A percentile compares a stretch with the other conserved stretches of the same genome.
Evolutionary conservation across 2,113 vertebrate species (phyloP).

Genomic region (Oriolus oriolus): DNA sequence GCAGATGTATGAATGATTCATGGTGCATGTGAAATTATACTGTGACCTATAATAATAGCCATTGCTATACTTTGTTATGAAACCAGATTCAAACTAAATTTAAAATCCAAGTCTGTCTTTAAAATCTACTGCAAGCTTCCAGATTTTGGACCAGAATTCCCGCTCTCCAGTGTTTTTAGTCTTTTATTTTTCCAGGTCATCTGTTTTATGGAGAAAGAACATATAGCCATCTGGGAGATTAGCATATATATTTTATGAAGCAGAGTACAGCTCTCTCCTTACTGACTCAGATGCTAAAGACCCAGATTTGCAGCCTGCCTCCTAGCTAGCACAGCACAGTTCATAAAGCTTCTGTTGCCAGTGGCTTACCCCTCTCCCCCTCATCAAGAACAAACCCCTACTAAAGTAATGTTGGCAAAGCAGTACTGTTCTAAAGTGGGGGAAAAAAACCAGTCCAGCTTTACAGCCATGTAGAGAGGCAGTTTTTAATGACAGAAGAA

Average conservation of each 20-base stretch:
- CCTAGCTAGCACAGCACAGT: background rate
- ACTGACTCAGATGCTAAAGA: slow-evolving; percentile 32
- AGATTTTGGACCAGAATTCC: background rate
- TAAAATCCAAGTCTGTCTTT: background rate
- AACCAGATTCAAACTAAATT: background rate
- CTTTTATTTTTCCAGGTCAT: slow-evolving; percentile 50
- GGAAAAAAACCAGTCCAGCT: background rate
- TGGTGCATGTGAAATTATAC: background rate
- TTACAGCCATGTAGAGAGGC: background rate
- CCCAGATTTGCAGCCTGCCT: slow-evolving; percentile 22
- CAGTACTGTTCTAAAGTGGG: background rate
- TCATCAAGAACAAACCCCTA: background rate
- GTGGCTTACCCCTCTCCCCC: background rate
- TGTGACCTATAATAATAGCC: background rate
- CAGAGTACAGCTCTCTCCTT: background rate
- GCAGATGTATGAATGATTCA: background rate
- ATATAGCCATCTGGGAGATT: slow-evolving; percentile 54
- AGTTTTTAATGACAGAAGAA: background rate
- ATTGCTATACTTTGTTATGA: background rate
- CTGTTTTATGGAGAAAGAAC: slow-evolving; percentile 39
- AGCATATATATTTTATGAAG: slow-evolving; percentile 64
- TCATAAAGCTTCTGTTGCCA: background rate
- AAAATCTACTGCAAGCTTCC: background rate
- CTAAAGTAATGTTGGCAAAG: background rate
- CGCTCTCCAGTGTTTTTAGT: background rate